Conservation (phyloP, 1,140 invertebrate species). For the Heliconius hewitsoni region DNA sequence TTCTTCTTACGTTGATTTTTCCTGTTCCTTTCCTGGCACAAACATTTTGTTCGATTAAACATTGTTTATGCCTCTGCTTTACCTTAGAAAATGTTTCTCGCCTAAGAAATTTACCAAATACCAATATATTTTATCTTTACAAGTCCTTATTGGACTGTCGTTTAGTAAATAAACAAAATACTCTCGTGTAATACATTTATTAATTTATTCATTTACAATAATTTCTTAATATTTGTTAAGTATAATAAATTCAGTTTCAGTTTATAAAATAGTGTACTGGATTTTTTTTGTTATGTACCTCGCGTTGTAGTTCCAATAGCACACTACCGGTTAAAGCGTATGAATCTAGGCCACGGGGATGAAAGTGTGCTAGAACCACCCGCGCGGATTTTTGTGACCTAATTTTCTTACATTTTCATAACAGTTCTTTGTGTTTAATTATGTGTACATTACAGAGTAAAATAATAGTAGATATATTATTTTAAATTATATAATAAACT, state of each 20-base stretch:
- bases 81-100: too few relatives aligned
- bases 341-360: conserved; percentile 13
- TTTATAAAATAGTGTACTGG: not conserved
- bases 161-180: too few relatives aligned
- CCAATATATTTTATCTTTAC: too few relatives aligned
- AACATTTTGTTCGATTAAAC: too few relatives aligned
- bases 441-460: conserved; percentile 11
- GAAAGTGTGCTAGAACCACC: conserved; percentile 10
- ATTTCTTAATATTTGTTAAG: not conserved
- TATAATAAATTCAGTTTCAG: not conserved
- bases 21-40: too few relatives aligned
- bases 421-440: conserved; percentile 2
- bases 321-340: not conserved
- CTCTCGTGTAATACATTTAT: too few relatives aligned
- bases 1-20: too few relatives aligned
- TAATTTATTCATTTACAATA: not conserved
- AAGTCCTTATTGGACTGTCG: too few relatives aligned
- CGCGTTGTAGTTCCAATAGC: not conserved
- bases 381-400: conserved; percentile 11
- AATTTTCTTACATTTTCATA: conserved; percentile 3
- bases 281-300: not conserved
- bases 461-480: not conserved
- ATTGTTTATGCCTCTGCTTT: too few relatives aligned
- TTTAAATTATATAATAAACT: too few relatives aligned
- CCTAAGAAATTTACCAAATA: too few relatives aligned